phyloP scores from a whole-genome alignment of 2,113 vertebrate genomes.

The cattle (Bos taurus) region DNA sequence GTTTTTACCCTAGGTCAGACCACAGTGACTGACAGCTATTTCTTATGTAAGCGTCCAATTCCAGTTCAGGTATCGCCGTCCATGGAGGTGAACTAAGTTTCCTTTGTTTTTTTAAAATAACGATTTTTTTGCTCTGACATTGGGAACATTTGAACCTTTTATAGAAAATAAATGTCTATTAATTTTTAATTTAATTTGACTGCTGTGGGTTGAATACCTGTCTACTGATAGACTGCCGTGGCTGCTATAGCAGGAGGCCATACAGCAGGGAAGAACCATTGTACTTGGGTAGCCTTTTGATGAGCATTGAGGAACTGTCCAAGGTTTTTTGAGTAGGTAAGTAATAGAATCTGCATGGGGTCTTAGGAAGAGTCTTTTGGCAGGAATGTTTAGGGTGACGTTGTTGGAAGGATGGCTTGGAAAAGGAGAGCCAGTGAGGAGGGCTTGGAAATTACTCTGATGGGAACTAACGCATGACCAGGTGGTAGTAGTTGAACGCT shows the following conservation, averaged over 20 bases:
- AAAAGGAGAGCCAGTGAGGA: not conserved
- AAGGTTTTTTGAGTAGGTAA: not conserved
- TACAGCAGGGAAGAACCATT: not conserved
- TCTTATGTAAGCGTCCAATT: not conserved
- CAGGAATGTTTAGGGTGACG: not conserved
- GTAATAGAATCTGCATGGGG: not conserved
- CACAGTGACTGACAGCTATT: not conserved
- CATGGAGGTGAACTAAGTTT: not conserved
- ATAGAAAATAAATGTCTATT: not conserved
- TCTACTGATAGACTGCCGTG: not conserved
- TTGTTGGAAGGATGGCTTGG: not conserved
- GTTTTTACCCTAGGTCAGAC: not conserved
- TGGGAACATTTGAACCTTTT: not conserved
- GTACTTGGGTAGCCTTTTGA: not conserved
- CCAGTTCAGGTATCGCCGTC: not conserved
- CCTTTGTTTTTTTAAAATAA: not conserved
- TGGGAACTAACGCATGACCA: accelerated
- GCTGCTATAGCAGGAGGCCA: not conserved
- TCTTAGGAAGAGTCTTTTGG: not conserved
- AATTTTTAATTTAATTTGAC: not conserved
- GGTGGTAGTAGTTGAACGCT: not conserved
- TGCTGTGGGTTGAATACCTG: not conserved
- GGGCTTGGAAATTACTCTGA: not conserved
- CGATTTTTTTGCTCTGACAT: not conserved
- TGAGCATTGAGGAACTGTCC: not conserved